phyloP scores from a whole-genome alignment of 2,888 invertebrate species.

The Tipula unca region DNA sequence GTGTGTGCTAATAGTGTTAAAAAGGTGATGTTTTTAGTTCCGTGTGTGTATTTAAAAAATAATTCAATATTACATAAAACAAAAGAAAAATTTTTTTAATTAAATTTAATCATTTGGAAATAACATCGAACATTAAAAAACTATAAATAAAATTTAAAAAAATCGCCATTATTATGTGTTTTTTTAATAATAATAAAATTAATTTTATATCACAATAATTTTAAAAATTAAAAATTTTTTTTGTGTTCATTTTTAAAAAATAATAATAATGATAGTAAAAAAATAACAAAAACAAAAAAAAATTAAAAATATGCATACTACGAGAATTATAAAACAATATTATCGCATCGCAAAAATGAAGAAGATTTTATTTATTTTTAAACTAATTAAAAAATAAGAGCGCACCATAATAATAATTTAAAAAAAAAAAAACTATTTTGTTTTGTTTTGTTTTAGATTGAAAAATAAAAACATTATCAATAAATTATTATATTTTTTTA shows the following conservation, averaged over 20 bases:
- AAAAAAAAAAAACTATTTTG: not conserved
- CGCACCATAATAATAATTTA: too few species aligned
- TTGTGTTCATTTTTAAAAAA: not conserved
- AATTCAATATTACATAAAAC: not conserved
- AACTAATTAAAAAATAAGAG: not conserved
- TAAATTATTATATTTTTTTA: not conserved
- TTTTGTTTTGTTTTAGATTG: not conserved
- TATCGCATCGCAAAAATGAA: not conserved
- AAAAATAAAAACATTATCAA: not conserved
- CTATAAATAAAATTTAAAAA: too few species aligned
- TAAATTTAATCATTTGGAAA: not conserved
- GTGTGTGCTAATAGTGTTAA: not conserved
- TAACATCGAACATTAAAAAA: not conserved
- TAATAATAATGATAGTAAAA: not conserved
- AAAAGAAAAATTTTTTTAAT: not conserved
- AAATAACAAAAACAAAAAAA: not conserved
- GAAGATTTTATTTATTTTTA: not conserved
- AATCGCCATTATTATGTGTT: too few species aligned
- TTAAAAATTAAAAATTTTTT: not conserved
- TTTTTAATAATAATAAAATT: not conserved
- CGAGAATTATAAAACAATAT: not conserved
- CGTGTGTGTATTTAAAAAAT: not conserved
- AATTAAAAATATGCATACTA: not conserved
- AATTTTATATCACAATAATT: not conserved
- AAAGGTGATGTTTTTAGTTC: too few species aligned